phyloP scores from a whole-genome alignment of 2,113 vertebrate species.

The Percopsis transmontana region DNA sequence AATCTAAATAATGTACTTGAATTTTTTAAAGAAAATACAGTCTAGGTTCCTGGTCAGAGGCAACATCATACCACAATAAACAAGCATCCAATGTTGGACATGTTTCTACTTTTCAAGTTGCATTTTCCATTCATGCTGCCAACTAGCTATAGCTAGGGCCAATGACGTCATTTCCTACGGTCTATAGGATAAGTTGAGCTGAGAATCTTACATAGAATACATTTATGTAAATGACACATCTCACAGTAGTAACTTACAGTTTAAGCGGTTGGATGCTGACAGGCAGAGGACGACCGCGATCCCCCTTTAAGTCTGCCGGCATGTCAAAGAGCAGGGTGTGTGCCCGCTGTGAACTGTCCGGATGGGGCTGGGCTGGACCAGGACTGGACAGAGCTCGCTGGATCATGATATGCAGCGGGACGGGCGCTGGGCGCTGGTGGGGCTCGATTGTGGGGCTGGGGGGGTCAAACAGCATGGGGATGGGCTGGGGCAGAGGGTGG shows the following conservation, averaged over 20 bases:
- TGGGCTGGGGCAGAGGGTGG: constrained; percentile 75
- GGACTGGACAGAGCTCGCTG: constrained; percentile 93
- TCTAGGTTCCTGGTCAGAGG: too few species aligned
- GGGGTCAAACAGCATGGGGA: constrained; percentile 75
- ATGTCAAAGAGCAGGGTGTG: constrained; percentile 91
- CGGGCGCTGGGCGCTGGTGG: constrained; percentile 76
- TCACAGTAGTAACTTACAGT: constrained; percentile 82
- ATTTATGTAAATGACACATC: not conserved
- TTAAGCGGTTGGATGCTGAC: constrained; percentile 96
- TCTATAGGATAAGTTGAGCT: too few species aligned
- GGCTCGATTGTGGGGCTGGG: constrained; percentile 67
- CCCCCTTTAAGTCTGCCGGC: constrained; percentile 78
- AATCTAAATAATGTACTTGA: too few species aligned
- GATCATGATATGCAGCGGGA: constrained; percentile 95
- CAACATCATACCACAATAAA: too few species aligned
- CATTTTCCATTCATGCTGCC: too few species aligned
- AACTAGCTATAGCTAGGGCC: too few species aligned
- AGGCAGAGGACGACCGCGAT: constrained; percentile 86
- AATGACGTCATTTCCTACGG: too few species aligned
- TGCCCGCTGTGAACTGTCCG: constrained; percentile 88
- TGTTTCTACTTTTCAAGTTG: too few species aligned
- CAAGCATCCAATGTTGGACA: too few species aligned
- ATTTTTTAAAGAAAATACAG: too few species aligned
- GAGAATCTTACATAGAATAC: not conserved
- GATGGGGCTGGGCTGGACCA: constrained; percentile 81